Conservation (phyloP, 2,888 invertebrate genomes). For the Orthosia cruda region DNA sequence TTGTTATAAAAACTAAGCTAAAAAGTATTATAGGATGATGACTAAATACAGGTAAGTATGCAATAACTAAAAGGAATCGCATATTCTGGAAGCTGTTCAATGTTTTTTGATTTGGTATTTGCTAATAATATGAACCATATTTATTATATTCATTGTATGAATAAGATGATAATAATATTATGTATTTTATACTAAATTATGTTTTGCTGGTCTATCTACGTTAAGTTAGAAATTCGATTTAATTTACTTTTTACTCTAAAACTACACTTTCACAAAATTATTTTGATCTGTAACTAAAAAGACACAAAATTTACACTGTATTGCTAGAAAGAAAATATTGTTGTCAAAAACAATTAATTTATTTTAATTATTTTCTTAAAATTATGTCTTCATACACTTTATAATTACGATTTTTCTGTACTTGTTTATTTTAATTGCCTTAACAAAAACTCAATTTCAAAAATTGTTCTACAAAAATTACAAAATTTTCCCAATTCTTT, state of each 20-base stretch:
- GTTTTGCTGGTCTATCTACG: slow-evolving; percentile 37
- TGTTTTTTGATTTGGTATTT: slow-evolving; percentile 12
- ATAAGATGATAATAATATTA: slow-evolving; percentile 14
- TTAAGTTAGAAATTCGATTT: slow-evolving; percentile 26
- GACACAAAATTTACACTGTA: slow-evolving; percentile 49
- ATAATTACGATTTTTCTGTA: neutral
- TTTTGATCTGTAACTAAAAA: slow-evolving; percentile 30
- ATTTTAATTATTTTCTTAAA: neutral
- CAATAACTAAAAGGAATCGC: neutral
- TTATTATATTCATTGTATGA: slow-evolving; percentile 2
- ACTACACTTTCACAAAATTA: slow-evolving; percentile 58
- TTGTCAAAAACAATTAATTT: neutral
- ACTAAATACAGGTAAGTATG: slow-evolving; percentile 37
- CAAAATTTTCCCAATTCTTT: neutral
- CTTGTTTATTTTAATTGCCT: slow-evolving; percentile 1
- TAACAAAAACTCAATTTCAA: neutral
- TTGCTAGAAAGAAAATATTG: neutral
- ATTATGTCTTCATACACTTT: slow-evolving; percentile 5
- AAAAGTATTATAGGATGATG: neutral
- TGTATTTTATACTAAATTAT: slow-evolving; percentile 35
- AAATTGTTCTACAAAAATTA: neutral
- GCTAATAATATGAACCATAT: slow-evolving; percentile 16
- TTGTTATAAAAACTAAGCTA: neutral
- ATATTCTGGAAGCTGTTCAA: neutral
- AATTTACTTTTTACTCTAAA: slow-evolving; percentile 40